phyloP scores from a whole-genome alignment of 2,113 vertebrate genomes.

The Origma solitaria region DNA sequence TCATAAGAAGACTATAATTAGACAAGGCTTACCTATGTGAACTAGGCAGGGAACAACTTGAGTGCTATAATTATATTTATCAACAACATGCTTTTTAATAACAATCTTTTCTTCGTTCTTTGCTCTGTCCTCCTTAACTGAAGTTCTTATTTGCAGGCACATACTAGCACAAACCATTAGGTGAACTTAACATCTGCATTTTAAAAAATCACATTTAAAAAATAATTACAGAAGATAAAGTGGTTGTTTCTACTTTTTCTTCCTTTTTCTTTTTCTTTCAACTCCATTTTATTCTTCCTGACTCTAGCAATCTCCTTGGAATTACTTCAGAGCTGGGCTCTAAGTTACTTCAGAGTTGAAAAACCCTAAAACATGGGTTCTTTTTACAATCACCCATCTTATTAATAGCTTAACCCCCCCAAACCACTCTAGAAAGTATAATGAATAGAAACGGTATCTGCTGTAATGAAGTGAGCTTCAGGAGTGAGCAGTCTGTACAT shows the following conservation, averaged over 20 bases:
- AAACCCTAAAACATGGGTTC: not conserved
- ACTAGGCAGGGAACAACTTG: not conserved
- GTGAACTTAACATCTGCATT: not conserved
- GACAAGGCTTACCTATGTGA: not conserved
- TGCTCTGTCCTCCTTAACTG: not conserved
- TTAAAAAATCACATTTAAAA: not conserved
- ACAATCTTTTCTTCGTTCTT: not conserved
- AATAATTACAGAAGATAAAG: not conserved
- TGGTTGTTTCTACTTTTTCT: not conserved
- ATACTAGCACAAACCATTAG: not conserved
- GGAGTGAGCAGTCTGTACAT: not conserved
- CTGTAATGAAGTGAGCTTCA: not conserved
- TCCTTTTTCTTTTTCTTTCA: not conserved
- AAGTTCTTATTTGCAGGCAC: not conserved
- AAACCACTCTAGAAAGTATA: not conserved
- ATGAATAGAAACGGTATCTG: not conserved
- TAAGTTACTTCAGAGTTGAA: not conserved
- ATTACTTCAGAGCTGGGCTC: not conserved
- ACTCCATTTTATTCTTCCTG: not conserved
- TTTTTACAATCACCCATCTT: not conserved
- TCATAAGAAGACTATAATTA: not conserved
- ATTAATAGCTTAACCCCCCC: not conserved
- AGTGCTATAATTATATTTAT: not conserved
- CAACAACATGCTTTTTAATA: not conserved
- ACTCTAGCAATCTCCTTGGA: not conserved